Conservation (phyloP, 2,888 invertebrate species). For the Phlogophora meticulosa region DNA sequence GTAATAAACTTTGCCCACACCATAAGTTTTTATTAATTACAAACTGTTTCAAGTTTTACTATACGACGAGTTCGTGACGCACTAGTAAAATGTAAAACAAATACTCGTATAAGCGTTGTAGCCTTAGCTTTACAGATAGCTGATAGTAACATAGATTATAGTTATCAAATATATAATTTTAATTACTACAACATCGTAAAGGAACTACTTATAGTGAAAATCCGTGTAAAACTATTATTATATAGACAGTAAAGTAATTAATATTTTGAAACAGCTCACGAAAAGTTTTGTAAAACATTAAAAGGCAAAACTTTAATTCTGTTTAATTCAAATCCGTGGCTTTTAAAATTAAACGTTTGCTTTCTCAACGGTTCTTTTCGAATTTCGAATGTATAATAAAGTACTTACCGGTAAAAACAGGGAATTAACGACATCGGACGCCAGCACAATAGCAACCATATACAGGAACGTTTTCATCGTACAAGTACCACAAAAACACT, state of each 20-base stretch:
- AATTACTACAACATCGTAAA: conserved; percentile 1
- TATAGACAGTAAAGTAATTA: not conserved
- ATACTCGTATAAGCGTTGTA: no score
- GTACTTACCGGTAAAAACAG: conserved; percentile 84
- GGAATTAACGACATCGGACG: conserved; percentile 79
- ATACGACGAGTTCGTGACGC: conserved; percentile 13
- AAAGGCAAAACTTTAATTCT: not conserved
- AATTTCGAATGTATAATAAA: not conserved
- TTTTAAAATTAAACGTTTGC: not conserved
- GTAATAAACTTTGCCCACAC: not conserved
- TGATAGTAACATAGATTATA: conserved; percentile 19
- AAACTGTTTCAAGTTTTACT: conserved; percentile 34
- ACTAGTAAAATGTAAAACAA: conserved; percentile 6
- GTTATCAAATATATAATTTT: conserved; percentile 11
- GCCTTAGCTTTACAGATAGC: conserved; percentile 5
- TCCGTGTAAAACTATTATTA: not conserved
- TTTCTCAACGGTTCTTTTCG: not conserved
- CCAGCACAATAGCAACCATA: conserved; percentile 76
- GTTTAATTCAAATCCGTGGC: not conserved
- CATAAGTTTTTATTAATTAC: conserved; percentile 16
- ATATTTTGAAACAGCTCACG: not conserved
- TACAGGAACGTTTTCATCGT: conserved; percentile 83
- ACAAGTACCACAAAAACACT: conserved; percentile 73
- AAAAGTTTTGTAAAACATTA: not conserved
- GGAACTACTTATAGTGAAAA: not conserved